These are phyloP conservation scores for Clitarchus hookeri DNA, from an alignment of 2,888 invertebrate genomes.

Conservation along the genomic window DNA sequence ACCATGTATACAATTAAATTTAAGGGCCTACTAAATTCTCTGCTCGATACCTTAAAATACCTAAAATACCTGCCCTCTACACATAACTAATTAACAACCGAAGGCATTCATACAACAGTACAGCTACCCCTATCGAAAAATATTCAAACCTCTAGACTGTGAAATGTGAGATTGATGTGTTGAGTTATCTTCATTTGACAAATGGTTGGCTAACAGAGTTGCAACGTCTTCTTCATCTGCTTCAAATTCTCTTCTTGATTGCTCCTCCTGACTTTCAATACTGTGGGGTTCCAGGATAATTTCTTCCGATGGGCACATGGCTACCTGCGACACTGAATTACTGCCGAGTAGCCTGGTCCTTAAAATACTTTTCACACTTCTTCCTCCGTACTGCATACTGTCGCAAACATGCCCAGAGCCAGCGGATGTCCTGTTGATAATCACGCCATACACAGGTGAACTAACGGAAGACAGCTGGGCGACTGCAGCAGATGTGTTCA, in stretches of 20 bases:
- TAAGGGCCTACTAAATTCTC: too few species aligned
- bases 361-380: constrained; percentile 28
- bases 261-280: constrained; percentile 1
- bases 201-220: constrained; percentile 46
- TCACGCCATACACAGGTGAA: background rate
- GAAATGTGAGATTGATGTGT: background rate
- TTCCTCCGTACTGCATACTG: constrained; percentile 18
- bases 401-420: background rate
- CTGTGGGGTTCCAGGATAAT: constrained; percentile 23
- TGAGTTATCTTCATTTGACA: constrained; percentile 42
- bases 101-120: too few species aligned
- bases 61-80: too few species aligned
- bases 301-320: constrained; percentile 17
- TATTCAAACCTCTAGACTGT: constrained; percentile 31
- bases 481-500: background rate
- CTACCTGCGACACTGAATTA: constrained; percentile 32
- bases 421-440: background rate
- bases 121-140: too few species aligned
- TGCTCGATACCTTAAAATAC: too few species aligned
- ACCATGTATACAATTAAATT: too few species aligned
- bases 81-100: too few species aligned
- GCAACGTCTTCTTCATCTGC: constrained; percentile 47
- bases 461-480: background rate
- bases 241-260: constrained; percentile 37
- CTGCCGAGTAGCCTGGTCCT: constrained; percentile 36